Percentiles rank a stretch among this genome's conserved stretches.
Conservation (phyloP, 2,797 vertebrate genomes). For the Sardinella longiceps region DNA sequence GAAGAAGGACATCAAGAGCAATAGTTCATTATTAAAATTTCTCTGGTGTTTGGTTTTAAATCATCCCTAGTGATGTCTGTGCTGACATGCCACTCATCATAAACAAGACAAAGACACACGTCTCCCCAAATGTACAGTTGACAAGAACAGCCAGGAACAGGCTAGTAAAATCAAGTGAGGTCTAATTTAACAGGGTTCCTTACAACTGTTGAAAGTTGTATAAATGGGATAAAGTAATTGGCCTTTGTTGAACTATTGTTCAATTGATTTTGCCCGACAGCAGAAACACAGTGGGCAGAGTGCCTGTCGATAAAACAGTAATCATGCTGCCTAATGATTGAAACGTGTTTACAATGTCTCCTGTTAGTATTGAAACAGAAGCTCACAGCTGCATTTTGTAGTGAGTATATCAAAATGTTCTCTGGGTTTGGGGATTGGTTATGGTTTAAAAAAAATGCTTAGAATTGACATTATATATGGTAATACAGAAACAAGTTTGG, state of each 20-base stretch:
- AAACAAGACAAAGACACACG: neutral
- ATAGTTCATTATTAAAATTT: neutral
- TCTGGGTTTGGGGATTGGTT: neutral
- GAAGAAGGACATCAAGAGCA: neutral
- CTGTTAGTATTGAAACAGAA: neutral
- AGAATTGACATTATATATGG: no score
- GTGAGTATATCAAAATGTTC: neutral
- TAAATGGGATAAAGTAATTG: neutral
- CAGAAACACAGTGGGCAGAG: neutral
- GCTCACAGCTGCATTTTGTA: neutral
- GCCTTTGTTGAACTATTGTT: neutral
- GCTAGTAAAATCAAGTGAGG: neutral
- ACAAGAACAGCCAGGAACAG: neutral
- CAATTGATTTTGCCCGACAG: neutral
- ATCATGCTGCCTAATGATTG: neutral
- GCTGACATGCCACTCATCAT: neutral
- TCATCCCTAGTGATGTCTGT: neutral
- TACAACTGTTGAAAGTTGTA: neutral
- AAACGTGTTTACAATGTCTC: no score
- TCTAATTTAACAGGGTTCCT: neutral
- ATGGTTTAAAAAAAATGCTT: no score
- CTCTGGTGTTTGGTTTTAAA: neutral
- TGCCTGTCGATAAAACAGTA: neutral
- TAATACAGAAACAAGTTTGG: neutral
- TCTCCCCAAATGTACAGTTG: neutral